These are phyloP conservation scores for Microplitis manilae DNA, from an alignment of 2,888 invertebrate species.

Conservation along the genomic window DNA sequence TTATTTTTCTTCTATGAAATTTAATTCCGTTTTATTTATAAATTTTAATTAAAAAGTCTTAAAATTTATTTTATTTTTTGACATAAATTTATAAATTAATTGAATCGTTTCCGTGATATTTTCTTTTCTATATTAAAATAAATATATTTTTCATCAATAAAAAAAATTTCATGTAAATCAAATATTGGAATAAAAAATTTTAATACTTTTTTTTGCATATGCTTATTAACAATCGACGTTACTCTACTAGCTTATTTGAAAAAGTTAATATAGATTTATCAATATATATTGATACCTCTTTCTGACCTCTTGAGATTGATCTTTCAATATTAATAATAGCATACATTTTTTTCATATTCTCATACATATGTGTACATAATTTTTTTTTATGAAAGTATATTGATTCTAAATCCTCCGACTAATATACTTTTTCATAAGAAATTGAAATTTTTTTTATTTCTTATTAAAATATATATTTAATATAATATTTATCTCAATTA, in stretches of 20 bases:
- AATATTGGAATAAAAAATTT: no score
- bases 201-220: background rate
- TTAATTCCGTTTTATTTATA: background rate
- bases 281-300: background rate
- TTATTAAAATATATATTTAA: no score
- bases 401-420: no score
- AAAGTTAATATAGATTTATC: background rate
- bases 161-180: no score
- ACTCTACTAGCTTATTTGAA: background rate
- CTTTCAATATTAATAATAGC: conserved; percentile 7
- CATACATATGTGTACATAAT: background rate
- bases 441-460: no score
- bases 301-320: background rate
- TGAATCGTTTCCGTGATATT: no score
- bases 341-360: conserved; percentile 11
- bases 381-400: background rate
- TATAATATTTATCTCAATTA: no score
- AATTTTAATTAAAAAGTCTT: background rate
- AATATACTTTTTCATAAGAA: no score
- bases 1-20: background rate
- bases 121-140: no score
- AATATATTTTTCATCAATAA: no score
- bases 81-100: no score
- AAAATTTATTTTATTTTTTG: no score
- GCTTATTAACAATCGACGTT: background rate